Base-by-base conservation (phyloP, 2,888 invertebrate species). In the Hypercompe scribonia region DNA sequence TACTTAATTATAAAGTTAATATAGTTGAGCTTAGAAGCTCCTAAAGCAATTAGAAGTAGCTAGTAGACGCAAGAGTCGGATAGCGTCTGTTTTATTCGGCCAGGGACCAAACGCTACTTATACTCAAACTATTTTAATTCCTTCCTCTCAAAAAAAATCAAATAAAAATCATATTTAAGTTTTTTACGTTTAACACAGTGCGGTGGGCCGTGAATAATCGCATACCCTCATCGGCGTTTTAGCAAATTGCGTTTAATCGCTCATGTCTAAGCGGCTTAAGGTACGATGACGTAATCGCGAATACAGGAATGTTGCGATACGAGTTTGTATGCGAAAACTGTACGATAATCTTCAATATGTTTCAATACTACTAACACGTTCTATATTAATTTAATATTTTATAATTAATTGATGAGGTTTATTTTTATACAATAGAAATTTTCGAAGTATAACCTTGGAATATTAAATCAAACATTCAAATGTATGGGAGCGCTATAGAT, bases 231-330 rank as follows among this genome's bases (percentile, higher is more conserved):
- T 70, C 42, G 33, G 33, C 18, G 72, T 63, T 65, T 39, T 66
- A 39, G 65, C 70, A 80, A 73, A 80, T 73, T 61, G 39, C 67
- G 65, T 72, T 71, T 61, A 71, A 68, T 67, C 71, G 68, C 28
- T 31, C 33, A 69, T 77, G 68, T 81, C 64, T 65, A 68, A 61
- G 42, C 75, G 36, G 46, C 68, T 50, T 72, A 68, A 72, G 50
- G 4, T 33, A 8, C 36, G 73, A 24, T 84, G 83, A 83, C 83
- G 83, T 83, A 71, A 81, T 54, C 83, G 2, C 36, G 46, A 46
- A 54, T 71, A 65, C 8, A 73, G 76, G 81, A 82, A 84, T 82
- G 81, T 72, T 67, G 71, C 36, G 18, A 10, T 28, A n/a, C 28
- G 36, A 58, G 58, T 58, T 68, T 58, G 36, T 58, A 58, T 68